Evolutionary conservation across 1,140 invertebrate species (phyloP).

Genomic region (Trinorchestia longiramus): DNA sequence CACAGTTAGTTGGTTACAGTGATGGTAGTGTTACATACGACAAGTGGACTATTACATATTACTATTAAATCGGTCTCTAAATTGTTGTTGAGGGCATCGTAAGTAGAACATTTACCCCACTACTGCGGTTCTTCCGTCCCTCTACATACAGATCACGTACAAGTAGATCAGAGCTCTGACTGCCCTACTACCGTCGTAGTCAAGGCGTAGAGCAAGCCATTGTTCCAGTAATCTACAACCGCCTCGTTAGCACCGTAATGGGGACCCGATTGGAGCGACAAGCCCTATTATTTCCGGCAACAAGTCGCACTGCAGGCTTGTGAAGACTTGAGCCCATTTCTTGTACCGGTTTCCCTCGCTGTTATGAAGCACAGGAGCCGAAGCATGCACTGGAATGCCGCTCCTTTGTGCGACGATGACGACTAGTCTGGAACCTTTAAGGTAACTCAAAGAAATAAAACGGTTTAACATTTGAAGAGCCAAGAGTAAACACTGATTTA

Average conservation of each 20-base stretch:
- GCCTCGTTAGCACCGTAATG: constrained; percentile 33
- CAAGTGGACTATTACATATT: background rate
- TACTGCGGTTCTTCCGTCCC: background rate
- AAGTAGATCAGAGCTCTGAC: background rate
- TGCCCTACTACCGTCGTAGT: constrained; percentile 31
- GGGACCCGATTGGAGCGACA: constrained; percentile 32
- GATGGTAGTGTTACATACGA: background rate
- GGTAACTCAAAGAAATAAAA: background rate
- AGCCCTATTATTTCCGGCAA: constrained; percentile 30
- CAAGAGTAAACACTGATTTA: background rate
- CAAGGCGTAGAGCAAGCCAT: constrained; percentile 42
- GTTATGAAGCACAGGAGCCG: constrained; percentile 2
- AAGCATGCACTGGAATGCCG: constrained; percentile 5
- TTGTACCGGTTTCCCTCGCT: constrained; percentile 9
- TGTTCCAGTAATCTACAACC: constrained; percentile 41
- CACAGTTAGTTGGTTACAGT: background rate
- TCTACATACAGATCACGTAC: background rate
- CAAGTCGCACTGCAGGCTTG: background rate
- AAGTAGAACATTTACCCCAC: background rate
- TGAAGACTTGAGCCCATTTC: constrained; percentile 9
- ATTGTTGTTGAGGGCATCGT: background rate
- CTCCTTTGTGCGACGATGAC: background rate
- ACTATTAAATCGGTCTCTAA: background rate
- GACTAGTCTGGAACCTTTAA: background rate
- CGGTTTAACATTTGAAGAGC: background rate